A percentile compares a stretch with the other conserved stretches of the same genome.
phyloP scores from a whole-genome alignment of 2,888 invertebrate species.

The Eutolmus rufibarbis region DNA sequence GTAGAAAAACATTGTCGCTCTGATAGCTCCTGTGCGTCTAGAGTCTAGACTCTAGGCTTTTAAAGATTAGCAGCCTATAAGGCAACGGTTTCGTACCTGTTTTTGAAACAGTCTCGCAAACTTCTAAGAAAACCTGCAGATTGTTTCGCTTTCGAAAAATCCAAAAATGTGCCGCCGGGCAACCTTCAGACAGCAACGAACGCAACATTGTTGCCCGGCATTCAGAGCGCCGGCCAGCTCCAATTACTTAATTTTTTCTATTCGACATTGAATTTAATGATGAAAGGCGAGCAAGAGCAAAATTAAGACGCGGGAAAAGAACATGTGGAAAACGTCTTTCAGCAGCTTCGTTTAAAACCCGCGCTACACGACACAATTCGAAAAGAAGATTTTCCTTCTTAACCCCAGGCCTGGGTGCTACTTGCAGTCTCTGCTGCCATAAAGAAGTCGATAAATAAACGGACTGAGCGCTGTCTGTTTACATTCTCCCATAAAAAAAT shows the following conservation, averaged over 20 bases:
- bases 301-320: slow-evolving; percentile 7
- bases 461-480: slow-evolving; percentile 19
- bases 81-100: background rate
- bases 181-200: background rate
- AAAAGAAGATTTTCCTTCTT: background rate
- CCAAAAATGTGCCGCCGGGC: background rate
- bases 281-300: slow-evolving; percentile 36
- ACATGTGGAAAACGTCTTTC: slow-evolving; percentile 44
- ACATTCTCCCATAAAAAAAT: slow-evolving; percentile 18
- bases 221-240: slow-evolving; percentile 6
- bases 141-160: background rate
- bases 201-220: background rate
- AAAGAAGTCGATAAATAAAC: slow-evolving; percentile 30
- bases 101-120: background rate
- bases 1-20: background rate
- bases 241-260: slow-evolving; percentile 33
- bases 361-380: slow-evolving; percentile 32
- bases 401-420: background rate
- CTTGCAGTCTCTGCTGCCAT: background rate
- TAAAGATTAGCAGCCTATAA: background rate
- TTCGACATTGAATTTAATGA: slow-evolving; percentile 40
- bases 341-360: slow-evolving; percentile 36
- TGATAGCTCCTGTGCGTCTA: background rate
- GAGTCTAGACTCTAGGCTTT: background rate
- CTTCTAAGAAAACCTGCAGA: background rate